Evolutionary conservation across 2,797 vertebrate genomes (phyloP).

Genomic region (Danio choprae): DNA sequence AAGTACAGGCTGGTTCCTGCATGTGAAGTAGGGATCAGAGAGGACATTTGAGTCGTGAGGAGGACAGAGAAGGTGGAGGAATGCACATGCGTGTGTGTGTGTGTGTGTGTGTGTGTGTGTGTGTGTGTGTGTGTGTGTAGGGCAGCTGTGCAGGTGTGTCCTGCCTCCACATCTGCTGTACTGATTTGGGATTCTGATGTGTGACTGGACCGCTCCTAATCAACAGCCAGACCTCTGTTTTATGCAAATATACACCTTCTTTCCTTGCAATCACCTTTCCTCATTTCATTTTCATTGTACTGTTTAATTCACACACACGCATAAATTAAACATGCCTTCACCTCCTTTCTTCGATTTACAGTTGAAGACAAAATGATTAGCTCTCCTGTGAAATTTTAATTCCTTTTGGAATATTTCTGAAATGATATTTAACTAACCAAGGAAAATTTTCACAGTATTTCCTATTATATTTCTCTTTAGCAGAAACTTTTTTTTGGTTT

Average conservation of each 20-base stretch:
- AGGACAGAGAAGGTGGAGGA: slow-evolving; percentile 24
- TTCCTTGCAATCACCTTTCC: neutral
- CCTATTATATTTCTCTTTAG: no score
- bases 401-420: no score
- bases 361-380: neutral
- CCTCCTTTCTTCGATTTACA: neutral
- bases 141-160: slow-evolving; percentile 20
- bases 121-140: slow-evolving; percentile 7
- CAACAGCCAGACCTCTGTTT: slow-evolving; percentile 20
- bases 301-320: neutral
- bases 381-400: no score
- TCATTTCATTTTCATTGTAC: neutral
- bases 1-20: slow-evolving; percentile 21
- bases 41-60: slow-evolving; percentile 31
- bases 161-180: slow-evolving; percentile 46
- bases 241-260: slow-evolving; percentile 27
- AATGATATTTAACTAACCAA: neutral
- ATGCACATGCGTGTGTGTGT: neutral
- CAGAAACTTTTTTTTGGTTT: no score
- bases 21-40: slow-evolving; percentile 65
- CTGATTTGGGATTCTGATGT: slow-evolving; percentile 50
- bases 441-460: neutral
- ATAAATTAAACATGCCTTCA: neutral
- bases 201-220: slow-evolving; percentile 20
- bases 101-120: no score